Evolutionary conservation across 1,140 invertebrate genomes (phyloP), one percentile per base, ranked within the genome.

Genomic region (Pseudoatta argentina): DNA sequence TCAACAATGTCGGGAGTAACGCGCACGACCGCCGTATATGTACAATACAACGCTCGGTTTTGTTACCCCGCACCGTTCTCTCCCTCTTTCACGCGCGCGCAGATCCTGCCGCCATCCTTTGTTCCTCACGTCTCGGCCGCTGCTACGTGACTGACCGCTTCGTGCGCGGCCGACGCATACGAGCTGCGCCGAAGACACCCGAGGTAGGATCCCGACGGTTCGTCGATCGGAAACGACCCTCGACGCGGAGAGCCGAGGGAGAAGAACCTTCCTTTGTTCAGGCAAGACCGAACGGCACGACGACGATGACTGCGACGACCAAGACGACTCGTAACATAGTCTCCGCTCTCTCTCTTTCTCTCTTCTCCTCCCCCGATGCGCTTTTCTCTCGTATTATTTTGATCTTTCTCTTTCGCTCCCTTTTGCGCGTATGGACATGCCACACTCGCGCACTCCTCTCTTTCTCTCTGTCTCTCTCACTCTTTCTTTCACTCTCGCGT

Each of bases 151-250:
- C 92, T 92, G 88, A 90, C 92, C 92, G 91, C 81, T 89, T 89
- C 89, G 72, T 88, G 86, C 72, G 86, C 88, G 73, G 75, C 86
- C 77, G 67, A 79, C 61, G 59, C 63, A 48, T 86, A 81, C 90
- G 89, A 91, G 86, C 53, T 66, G 57, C 59, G 57, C 87, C 90
- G 89, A 88, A 91, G 85, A 88, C 73, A 61, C 85, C 91, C 91
- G 90, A 92, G 86, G 86, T 85, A 88, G 86, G 76, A 88, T 71
- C 67, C 88, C 78, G 89, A 91, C 91, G 91, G 92, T 93, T 93
- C 91, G 92, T 91, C 91, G 92, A 93, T 92, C 91, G 91, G 91
- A 92, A 92, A 92, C 92, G 91, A 91, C 92, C 92, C 91, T 92
- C 92, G 91, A 72, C 27, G 71, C 57, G 76, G 88, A 86, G 88